Evolutionary conservation across 2,888 invertebrate genomes (phyloP), one percentile per base, ranked within the genome.

Genomic region (Cantharis rustica): DNA sequence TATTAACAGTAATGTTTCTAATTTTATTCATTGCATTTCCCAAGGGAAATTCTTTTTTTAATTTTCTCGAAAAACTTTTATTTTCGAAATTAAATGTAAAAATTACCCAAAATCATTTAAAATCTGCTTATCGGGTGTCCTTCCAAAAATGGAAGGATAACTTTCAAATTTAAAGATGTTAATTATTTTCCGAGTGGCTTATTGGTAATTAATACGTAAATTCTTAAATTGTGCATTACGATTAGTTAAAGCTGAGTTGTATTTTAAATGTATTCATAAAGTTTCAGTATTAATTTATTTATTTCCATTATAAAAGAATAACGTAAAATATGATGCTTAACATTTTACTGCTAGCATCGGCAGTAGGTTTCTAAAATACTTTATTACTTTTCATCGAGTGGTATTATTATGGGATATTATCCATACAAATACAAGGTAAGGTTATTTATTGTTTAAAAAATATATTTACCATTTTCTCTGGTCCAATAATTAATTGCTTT

Each of bases 401-500:
- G 16, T 66, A 16, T n/a, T 20, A 23, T 66, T 66, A 17, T 20
- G 9, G 64, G n/a, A 66, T n/a, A 47, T 47, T 47, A n/a, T 47
- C 7, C 47, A 66, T 20, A 66, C n/a, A 66, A 66, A 66, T 23
- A 23, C 13, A 16, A 16, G 64, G 13, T n/a, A 11, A n/a, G 13
- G n/a, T 47, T 23, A 66, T 66, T 47, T 66, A 23, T 66, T 66
- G 64, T 66, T n/a, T n/a, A 23, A 26, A 72, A 72, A 75, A 66
- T 17, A 72, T 26, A 61, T 62, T 91, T 89, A 96, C 96, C 96
- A 85, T 94, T 94, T 88, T 95, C 96, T 86, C 95, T 93, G 79
- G 95, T 96, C 96, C 96, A 96, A 89, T 96, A 96, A 91, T 96
- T 96, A 90, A 97, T 96, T 86, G 96, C 95, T 89, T 96, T 96